Percentiles rank a stretch among this genome's conserved stretches.
phyloP scores from a whole-genome alignment of 2,888 invertebrate species.

The Biston stratarius region DNA sequence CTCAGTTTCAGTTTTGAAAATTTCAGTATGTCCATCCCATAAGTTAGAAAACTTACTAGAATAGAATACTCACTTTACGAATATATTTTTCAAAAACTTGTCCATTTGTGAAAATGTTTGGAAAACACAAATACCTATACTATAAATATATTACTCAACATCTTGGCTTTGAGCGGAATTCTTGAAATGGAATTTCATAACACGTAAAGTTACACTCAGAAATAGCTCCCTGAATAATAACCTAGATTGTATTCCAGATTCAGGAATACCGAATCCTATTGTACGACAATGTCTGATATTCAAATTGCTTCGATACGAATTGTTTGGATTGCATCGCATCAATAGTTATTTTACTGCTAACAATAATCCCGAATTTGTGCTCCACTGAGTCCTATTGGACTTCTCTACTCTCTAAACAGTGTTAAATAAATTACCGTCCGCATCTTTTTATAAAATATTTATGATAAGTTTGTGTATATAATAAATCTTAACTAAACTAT shows the following conservation, averaged over 20 bases:
- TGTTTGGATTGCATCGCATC: constrained; percentile 18
- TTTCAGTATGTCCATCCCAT: too few relatives aligned
- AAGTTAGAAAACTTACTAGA: too few relatives aligned
- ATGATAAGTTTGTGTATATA: too few relatives aligned
- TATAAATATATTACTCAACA: background rate
- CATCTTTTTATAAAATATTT: too few relatives aligned
- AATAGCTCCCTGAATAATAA: constrained; percentile 16
- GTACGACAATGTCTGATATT: constrained; percentile 28
- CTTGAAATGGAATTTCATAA: constrained; percentile 21
- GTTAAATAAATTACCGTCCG: too few relatives aligned
- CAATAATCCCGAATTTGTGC: background rate
- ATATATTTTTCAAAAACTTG: background rate
- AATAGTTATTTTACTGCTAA: background rate
- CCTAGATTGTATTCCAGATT: constrained; percentile 21
- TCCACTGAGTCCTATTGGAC: background rate
- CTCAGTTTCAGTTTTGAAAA: background rate
- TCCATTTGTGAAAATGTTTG: background rate
- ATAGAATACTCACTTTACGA: too few relatives aligned
- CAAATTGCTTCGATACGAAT: constrained; percentile 28
- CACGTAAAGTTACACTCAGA: constrained; percentile 15
- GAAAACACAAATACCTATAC: background rate
- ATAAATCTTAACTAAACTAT: too few relatives aligned
- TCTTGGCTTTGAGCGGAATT: background rate
- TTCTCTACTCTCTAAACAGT: background rate
- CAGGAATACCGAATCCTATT: constrained; percentile 16